Percentiles rank a stretch among this genome's conserved stretches.
phyloP scores from a whole-genome alignment of 37 sponge, comb jelly and placozoan genomes.

The Hormiphora californensis region DNA sequence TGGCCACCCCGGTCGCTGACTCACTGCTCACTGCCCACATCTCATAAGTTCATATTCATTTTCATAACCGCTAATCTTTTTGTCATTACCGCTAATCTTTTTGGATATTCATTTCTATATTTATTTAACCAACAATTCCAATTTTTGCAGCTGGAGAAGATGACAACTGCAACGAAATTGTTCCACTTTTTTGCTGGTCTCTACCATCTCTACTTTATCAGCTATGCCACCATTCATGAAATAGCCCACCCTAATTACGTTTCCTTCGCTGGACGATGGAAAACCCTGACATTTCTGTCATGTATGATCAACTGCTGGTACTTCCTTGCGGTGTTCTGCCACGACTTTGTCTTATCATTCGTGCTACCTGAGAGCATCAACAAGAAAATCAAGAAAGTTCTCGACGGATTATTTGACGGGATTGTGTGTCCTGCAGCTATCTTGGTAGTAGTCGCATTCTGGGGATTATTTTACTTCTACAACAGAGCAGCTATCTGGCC shows the following conservation, averaged over 20 bases:
- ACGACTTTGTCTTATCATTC: neutral
- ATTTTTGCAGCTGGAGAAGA: too few species aligned
- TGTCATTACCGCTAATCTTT: too few species aligned
- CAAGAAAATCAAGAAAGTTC: neutral
- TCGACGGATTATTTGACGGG: neutral
- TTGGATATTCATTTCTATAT: too few species aligned
- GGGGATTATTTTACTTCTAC: neutral
- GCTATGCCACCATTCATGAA: neutral
- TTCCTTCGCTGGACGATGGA: constrained; percentile 1
- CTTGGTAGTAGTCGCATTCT: neutral
- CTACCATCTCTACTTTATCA: neutral
- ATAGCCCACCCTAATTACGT: neutral
- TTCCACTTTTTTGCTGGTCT: too few species aligned
- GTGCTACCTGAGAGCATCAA: neutral
- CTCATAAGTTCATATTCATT: too few species aligned
- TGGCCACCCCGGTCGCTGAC: too few species aligned
- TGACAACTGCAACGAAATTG: too few species aligned
- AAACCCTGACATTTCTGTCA: neutral
- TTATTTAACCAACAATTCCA: too few species aligned
- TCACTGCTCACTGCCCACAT: too few species aligned
- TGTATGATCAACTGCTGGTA: constrained; percentile 10
- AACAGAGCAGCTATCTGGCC: neutral
- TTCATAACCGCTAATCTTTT: too few species aligned
- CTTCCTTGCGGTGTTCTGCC: neutral
- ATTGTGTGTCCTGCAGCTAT: constrained; percentile 4